Conservation (phyloP, 2,888 invertebrate species). For the Corbicula japonica region DNA sequence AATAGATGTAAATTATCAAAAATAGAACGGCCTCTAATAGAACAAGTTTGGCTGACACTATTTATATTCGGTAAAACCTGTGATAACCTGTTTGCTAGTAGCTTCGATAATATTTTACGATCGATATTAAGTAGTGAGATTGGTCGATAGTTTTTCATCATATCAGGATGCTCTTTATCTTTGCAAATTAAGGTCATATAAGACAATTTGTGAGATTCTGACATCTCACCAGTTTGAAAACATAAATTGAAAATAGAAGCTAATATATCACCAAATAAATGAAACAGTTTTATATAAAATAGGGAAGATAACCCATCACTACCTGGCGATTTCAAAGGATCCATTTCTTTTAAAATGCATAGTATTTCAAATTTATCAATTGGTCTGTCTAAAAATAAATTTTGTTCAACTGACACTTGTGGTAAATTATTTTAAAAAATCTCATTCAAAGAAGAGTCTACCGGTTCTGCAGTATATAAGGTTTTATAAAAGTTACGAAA, state of each 20-base stretch:
- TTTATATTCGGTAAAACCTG: slow-evolving; percentile 53
- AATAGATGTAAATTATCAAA: slow-evolving; percentile 67
- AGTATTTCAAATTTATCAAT: slow-evolving; percentile 32
- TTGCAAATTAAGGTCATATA: slow-evolving; percentile 62
- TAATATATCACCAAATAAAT: slow-evolving; percentile 46
- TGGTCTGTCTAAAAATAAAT: slow-evolving; percentile 1
- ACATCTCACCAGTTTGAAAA: slow-evolving; percentile 34
- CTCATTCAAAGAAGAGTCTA: slow-evolving; percentile 6
- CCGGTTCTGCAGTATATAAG: slow-evolving; percentile 23
- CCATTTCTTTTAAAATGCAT: slow-evolving; percentile 21
- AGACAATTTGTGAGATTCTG: slow-evolving; percentile 43
- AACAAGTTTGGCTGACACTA: slow-evolving; percentile 63
- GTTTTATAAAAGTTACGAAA: slow-evolving; percentile 33
- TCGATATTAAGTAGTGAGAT: slow-evolving; percentile 69
- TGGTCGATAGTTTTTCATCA: slow-evolving; percentile 67
- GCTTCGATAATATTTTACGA: slow-evolving; percentile 68
- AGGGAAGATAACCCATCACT: slow-evolving; percentile 35
- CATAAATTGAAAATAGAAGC: slow-evolving; percentile 10
- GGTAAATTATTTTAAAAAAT: slow-evolving; percentile 30
- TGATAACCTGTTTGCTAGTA: slow-evolving; percentile 54
- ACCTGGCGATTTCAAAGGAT: slow-evolving; percentile 43
- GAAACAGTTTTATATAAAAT: slow-evolving; percentile 48
- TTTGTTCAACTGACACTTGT: slow-evolving; percentile 11
- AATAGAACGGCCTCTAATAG: slow-evolving; percentile 64
- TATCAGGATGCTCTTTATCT: slow-evolving; percentile 45